These are phyloP conservation scores for Poecilia wingei DNA, from an alignment of 2,797 vertebrate species.

Conservation along the genomic window DNA sequence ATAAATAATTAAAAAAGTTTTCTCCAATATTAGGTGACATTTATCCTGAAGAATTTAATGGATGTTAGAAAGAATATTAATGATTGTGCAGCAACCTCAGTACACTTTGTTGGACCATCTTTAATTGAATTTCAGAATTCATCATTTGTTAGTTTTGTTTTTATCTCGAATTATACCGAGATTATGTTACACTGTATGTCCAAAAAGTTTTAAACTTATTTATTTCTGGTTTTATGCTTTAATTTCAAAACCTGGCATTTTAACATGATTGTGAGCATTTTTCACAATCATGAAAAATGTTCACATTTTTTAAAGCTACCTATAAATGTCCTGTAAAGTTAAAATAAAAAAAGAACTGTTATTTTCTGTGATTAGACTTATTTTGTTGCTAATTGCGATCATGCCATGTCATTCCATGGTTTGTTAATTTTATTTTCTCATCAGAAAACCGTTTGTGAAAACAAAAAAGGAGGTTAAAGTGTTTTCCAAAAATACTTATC, in stretches of 20 bases:
- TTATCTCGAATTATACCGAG: neutral
- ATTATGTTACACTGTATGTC: neutral
- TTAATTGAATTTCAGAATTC: neutral
- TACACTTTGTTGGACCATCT: neutral
- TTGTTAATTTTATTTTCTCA: neutral
- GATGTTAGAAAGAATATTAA: neutral
- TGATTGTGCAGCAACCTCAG: neutral
- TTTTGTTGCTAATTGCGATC: constrained; percentile 7
- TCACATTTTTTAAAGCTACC: neutral
- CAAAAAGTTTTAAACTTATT: neutral
- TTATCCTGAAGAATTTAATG: neutral
- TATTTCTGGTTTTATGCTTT: neutral
- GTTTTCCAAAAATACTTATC: neutral
- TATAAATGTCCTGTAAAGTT: neutral
- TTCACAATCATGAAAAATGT: neutral
- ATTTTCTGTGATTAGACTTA: neutral
- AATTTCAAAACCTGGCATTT: neutral
- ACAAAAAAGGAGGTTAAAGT: neutral
- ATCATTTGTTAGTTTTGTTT: neutral
- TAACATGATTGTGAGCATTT: neutral
- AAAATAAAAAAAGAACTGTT: neutral
- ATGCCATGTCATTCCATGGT: neutral
- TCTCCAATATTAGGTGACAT: neutral
- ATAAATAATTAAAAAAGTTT: neutral
- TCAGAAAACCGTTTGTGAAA: neutral